Evolutionary conservation across 1,140 invertebrate genomes (phyloP), one percentile per base, ranked within the genome.

Genomic region (Charaxes varanes): DNA sequence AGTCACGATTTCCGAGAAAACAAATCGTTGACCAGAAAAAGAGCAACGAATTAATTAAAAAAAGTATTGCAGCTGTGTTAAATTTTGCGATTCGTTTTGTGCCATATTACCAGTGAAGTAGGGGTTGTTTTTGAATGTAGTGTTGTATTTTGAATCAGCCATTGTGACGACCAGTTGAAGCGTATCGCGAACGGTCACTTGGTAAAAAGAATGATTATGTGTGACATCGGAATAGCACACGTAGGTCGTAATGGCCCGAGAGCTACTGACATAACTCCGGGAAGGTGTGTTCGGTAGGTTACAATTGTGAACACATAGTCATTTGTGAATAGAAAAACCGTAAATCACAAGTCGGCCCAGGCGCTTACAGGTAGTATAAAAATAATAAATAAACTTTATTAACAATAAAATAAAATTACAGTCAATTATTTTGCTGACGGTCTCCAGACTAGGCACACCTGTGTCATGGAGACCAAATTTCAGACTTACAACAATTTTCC

Each of bases 21-120:
- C 60, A 63, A 67, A 70, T 68, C 53, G 54, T 36, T 59, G 58
- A 53, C 46, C 53, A 54, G 44, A 62, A 55, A 62, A 67, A 72
- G 62, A 63, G 38, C 57, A 51, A 41, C 51, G 61, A 71, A 71
- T 69, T 74, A 74, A 71, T 71, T 74, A 62, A 62, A 65, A 63
- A 45, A 68, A 66, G 52, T 64, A 59, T 31, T 36, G 26, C 56
- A 60, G 56, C 45, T 68, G 41, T 45, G 49, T 50, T 21, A 28
- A 15, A 12, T 16, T 37, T 46, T 30, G 18, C 33, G 24, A 18
- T 31, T 19, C 21, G 49, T 21, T 26, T 18, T 49, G 8, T 4
- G 42, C 15, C 15, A 12, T 54, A 42, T 42, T 11, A 1, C 1
- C 10, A 14, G 4, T 0, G 4, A 0, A 6, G 3, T 32, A 44